Evolutionary conservation across 2,888 invertebrate species (phyloP).

Genomic region (Euphydryas editha): DNA sequence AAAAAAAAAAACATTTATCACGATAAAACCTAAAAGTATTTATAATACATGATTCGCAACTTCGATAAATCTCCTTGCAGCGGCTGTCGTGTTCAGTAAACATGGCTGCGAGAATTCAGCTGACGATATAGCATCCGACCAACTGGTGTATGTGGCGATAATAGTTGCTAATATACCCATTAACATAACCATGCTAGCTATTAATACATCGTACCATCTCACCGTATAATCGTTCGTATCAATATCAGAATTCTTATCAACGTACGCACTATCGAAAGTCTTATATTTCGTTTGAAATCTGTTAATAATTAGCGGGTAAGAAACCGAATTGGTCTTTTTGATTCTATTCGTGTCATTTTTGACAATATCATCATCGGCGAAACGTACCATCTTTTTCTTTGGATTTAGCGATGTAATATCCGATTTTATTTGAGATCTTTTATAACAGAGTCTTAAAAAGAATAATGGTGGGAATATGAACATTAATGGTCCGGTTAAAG

Average conservation of each 20-base stretch:
- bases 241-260: conserved; percentile 35
- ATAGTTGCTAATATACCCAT: conserved; percentile 86
- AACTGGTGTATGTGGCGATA: conserved; percentile 88
- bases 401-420: no score
- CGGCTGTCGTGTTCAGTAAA: conserved; percentile 85
- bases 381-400: background rate
- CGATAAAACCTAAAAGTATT: background rate
- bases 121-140: conserved; percentile 85
- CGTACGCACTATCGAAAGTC: conserved; percentile 57
- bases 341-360: conserved; percentile 13
- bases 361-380: conserved; percentile 11
- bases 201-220: conserved; percentile 75
- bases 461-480: conserved; percentile 93
- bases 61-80: conserved; percentile 65
- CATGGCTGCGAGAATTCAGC: conserved; percentile 89
- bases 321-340: conserved; percentile 39
- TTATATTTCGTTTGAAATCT: conserved; percentile 57
- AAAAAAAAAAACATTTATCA: no score
- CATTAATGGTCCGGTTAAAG: conserved; percentile 91
- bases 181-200: conserved; percentile 84
- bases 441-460: conserved; percentile 87
- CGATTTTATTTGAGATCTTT: conserved; percentile 61
- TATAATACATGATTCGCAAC: conserved; percentile 14
- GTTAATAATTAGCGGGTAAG: conserved; percentile 55
- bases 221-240: conserved; percentile 57